Evolutionary conservation across 2,888 invertebrate species (phyloP).

Genomic region (Plebejus anna): DNA sequence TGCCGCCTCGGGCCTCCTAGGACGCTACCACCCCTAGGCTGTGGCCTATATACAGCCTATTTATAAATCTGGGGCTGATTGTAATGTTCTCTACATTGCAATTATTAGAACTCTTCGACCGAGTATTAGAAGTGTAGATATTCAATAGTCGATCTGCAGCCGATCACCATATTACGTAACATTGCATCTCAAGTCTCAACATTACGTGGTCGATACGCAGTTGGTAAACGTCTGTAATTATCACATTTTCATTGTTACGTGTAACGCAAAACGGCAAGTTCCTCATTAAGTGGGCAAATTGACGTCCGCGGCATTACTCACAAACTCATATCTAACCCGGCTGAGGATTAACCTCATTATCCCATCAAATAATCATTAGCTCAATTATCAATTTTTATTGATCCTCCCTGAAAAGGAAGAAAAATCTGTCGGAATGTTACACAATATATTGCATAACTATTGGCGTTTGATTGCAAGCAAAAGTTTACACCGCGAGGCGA

Average conservation of each 20-base stretch:
- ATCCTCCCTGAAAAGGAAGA: background rate
- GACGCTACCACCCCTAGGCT: too few species aligned
- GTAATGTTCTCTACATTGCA: background rate
- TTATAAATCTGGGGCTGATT: background rate
- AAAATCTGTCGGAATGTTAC: background rate
- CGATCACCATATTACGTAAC: conserved; percentile 11
- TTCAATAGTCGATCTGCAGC: background rate
- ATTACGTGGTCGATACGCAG: conserved; percentile 13
- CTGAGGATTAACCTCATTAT: background rate
- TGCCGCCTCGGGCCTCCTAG: too few species aligned
- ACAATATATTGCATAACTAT: background rate
- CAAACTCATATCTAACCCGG: background rate
- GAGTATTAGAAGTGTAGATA: background rate
- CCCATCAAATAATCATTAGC: conserved; percentile 9
- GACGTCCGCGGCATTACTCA: conserved; percentile 28
- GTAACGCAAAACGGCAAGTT: conserved; percentile 46
- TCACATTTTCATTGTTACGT: conserved; percentile 41
- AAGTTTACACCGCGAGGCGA: background rate
- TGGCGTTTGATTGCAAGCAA: background rate
- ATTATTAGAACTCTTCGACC: background rate
- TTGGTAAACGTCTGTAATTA: conserved; percentile 33
- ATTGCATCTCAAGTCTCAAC: conserved; percentile 4
- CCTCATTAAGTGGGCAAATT: conserved; percentile 45
- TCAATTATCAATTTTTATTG: conserved; percentile 4
- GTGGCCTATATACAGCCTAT: too few species aligned